phyloP scores from a whole-genome alignment of 2,888 invertebrate species.

The Cosmia trapezina region DNA sequence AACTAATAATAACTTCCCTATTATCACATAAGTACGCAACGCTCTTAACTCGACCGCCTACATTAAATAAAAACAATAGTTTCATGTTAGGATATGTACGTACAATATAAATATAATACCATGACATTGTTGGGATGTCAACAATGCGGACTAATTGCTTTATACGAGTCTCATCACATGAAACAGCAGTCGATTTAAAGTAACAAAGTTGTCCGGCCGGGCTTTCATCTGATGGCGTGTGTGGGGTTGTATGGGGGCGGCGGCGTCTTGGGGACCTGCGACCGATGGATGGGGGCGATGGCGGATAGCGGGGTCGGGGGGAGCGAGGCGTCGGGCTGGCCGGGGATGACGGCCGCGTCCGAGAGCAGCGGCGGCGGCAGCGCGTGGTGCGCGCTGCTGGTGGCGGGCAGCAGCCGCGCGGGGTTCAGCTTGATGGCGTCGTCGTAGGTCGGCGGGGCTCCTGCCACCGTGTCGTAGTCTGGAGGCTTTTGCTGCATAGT shows the following conservation, averaged over 20 bases:
- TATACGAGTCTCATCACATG: constrained; percentile 85
- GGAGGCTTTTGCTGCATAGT: constrained; percentile 93
- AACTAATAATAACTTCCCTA: constrained; percentile 82
- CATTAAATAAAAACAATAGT: constrained; percentile 77
- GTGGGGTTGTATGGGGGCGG: constrained; percentile 88
- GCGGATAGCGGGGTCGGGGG: constrained; percentile 61
- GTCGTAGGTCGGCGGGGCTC: constrained; percentile 93
- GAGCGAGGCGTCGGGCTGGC: constrained; percentile 74
- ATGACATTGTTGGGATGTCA: constrained; percentile 73
- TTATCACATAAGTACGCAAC: constrained; percentile 89
- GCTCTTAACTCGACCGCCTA: constrained; percentile 78
- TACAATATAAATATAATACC: constrained; percentile 85
- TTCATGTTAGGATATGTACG: constrained; percentile 84
- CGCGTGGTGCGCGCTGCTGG: constrained; percentile 78
- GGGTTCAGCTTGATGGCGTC: constrained; percentile 93
- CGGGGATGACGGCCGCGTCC: constrained; percentile 78
- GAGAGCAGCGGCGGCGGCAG: constrained; percentile 64
- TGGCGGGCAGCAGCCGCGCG: constrained; percentile 86
- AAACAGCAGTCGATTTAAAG: constrained; percentile 89
- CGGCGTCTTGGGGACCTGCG: constrained; percentile 87
- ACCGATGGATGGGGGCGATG: constrained; percentile 80
- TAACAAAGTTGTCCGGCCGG: constrained; percentile 72
- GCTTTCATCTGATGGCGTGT: constrained; percentile 88
- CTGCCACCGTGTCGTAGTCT: constrained; percentile 93
- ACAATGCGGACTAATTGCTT: constrained; percentile 72